A percentile compares a stretch with the other conserved stretches of the same genome.
These are phyloP conservation scores for Oreochromis aureus DNA, from an alignment of 2,113 vertebrate genomes.

Conservation along the genomic window DNA sequence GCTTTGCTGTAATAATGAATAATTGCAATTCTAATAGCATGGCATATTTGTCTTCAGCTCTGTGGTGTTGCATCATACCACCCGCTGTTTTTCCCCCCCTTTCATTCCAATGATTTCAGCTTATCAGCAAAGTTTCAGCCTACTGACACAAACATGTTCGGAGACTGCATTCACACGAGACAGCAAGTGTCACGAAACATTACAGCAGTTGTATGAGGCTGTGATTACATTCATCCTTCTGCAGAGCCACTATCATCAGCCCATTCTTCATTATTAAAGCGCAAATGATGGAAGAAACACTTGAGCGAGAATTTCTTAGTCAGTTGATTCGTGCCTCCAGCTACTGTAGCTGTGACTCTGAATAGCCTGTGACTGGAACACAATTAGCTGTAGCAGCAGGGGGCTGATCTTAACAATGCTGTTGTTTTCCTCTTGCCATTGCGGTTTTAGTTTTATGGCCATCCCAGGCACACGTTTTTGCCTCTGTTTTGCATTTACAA, in stretches of 20 bases:
- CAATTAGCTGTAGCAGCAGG: slow-evolving; percentile 64
- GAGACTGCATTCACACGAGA: not conserved
- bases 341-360: slow-evolving; percentile 23
- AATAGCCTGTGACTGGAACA: slow-evolving; percentile 39
- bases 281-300: slow-evolving; percentile 3
- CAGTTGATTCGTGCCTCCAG: slow-evolving; percentile 13
- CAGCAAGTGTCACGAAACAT: not conserved
- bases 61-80: slow-evolving; percentile 33
- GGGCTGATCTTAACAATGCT: slow-evolving; percentile 48
- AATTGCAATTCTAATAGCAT: slow-evolving; percentile 60
- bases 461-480: slow-evolving; percentile 33
- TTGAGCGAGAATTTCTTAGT: not conserved
- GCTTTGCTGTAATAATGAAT: slow-evolving; percentile 64
- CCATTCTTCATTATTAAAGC: not conserved
- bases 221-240: slow-evolving; percentile 21
- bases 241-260: not conserved
- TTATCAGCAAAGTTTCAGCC: slow-evolving; percentile 36
- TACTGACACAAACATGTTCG: not conserved
- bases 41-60: slow-evolving; percentile 35
- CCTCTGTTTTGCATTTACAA: slow-evolving; percentile 37
- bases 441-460: slow-evolving; percentile 51
- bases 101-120: not conserved
- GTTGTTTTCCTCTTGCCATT: slow-evolving; percentile 59
- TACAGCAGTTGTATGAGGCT: not conserved
- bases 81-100: not conserved